Evolutionary conservation across 2,888 invertebrate species (phyloP).

Genomic region (Helleia helle): DNA sequence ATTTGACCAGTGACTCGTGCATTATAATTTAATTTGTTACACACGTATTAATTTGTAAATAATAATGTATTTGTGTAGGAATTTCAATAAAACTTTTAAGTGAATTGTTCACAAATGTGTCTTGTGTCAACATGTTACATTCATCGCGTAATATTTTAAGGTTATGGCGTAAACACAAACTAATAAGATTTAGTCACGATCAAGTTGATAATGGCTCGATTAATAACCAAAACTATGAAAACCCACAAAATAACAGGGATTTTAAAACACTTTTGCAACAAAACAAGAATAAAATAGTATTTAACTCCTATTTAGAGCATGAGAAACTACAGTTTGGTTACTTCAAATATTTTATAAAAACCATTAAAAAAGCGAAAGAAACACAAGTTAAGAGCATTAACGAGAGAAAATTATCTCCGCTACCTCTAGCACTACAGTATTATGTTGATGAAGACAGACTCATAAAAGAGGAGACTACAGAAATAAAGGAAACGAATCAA

Average conservation of each 20-base stretch:
- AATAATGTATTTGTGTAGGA: too few species aligned
- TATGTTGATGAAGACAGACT: constrained; percentile 44
- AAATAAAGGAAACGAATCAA: constrained; percentile 27
- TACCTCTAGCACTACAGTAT: constrained; percentile 72
- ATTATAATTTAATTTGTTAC: neutral
- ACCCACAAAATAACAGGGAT: constrained; percentile 26
- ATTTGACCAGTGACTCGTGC: too few species aligned
- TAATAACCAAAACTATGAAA: constrained; percentile 21
- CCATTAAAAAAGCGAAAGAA: constrained; percentile 36
- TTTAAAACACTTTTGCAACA: constrained; percentile 38
- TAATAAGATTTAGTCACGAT: constrained; percentile 32
- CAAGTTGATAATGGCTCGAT: constrained; percentile 25
- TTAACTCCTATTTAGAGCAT: constrained; percentile 54
- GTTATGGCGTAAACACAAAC: constrained; percentile 48
- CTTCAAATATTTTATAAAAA: constrained; percentile 45
- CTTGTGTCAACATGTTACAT: constrained; percentile 36
- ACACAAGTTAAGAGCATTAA: constrained; percentile 27
- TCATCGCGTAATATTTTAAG: constrained; percentile 46
- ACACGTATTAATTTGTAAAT: too few species aligned
- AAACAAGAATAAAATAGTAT: constrained; percentile 53
- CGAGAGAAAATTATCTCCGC: constrained; percentile 43
- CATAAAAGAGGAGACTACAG: constrained; percentile 29
- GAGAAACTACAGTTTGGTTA: constrained; percentile 50
- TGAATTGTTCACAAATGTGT: neutral
- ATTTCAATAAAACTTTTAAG: too few species aligned